Conservation (phyloP, 2,113 vertebrate species). For the Pogona vitticeps region DNA sequence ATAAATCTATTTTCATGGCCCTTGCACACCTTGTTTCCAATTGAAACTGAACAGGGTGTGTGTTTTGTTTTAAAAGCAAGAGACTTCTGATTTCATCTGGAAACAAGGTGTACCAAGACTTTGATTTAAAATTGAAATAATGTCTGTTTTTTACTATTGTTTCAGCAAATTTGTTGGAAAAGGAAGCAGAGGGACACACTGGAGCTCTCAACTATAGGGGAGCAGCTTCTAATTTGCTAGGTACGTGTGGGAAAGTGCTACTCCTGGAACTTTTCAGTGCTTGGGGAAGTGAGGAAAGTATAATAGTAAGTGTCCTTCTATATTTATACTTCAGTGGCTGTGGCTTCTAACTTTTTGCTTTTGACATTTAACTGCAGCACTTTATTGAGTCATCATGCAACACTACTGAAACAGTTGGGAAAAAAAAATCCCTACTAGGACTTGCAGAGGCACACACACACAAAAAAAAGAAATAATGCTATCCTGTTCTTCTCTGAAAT, state of each 20-base stretch:
- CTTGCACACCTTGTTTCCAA: no score
- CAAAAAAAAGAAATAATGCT: neutral
- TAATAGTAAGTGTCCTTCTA: neutral
- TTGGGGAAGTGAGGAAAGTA: neutral
- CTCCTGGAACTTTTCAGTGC: neutral
- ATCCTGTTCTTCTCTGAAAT: neutral
- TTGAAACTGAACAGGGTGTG: no score
- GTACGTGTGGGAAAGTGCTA: neutral
- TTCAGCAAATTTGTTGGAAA: no score
- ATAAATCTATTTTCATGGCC: no score
- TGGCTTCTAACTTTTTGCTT: neutral
- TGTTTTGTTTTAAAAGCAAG: no score
- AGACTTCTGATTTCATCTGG: no score
- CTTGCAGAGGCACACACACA: neutral
- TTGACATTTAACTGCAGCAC: neutral
- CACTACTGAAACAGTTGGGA: neutral
- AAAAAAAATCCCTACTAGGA: neutral
- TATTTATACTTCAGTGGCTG: neutral
- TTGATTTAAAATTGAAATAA: no score
- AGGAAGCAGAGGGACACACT: no score
- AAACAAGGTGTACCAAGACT: no score
- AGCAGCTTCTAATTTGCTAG: no score
- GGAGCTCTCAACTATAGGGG: no score
- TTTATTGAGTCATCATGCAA: neutral
- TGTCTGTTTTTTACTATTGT: no score